These are phyloP conservation scores for Tonatia bakeri DNA, from an alignment of 2,113 vertebrate genomes.

Conservation along the genomic window DNA sequence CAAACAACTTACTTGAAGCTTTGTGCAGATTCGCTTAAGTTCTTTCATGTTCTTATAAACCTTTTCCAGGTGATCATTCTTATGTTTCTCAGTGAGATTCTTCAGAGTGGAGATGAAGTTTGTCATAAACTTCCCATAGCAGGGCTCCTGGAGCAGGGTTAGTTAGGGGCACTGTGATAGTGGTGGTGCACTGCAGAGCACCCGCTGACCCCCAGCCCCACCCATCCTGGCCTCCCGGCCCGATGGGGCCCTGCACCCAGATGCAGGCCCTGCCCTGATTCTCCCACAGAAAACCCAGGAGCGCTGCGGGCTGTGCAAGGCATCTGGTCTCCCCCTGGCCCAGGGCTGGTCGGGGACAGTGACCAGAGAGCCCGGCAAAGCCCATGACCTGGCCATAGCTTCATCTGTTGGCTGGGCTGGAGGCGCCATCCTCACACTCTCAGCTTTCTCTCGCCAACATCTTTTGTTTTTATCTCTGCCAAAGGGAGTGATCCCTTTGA, in stretches of 20 bases:
- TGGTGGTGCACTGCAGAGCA: neutral
- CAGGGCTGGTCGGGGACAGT: neutral
- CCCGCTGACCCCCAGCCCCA: neutral
- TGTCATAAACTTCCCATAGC: conserved; percentile 47
- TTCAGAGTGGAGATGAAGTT: conserved; percentile 43
- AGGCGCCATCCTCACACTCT: neutral
- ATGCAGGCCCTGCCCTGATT: neutral
- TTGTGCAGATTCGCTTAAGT: conserved; percentile 40
- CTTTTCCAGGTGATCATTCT: neutral
- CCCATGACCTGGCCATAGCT: neutral
- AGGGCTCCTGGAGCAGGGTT: conserved; percentile 44
- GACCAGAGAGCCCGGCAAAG: neutral
- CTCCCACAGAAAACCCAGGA: neutral
- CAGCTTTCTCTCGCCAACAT: neutral
- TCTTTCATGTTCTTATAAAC: conserved; percentile 24
- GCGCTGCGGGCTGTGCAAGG: neutral
- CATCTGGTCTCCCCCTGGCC: neutral
- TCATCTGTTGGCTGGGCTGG: neutral
- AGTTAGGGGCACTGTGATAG: neutral
- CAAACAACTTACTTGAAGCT: conserved; percentile 48
- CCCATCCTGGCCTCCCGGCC: neutral
- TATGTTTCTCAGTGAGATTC: neutral
- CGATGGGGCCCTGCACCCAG: neutral
- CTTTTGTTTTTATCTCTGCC: neutral
- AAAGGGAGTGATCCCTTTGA: neutral